Base-by-base conservation (phyloP, 2,888 invertebrate genomes). In the Caenorhabditis afra region DNA sequence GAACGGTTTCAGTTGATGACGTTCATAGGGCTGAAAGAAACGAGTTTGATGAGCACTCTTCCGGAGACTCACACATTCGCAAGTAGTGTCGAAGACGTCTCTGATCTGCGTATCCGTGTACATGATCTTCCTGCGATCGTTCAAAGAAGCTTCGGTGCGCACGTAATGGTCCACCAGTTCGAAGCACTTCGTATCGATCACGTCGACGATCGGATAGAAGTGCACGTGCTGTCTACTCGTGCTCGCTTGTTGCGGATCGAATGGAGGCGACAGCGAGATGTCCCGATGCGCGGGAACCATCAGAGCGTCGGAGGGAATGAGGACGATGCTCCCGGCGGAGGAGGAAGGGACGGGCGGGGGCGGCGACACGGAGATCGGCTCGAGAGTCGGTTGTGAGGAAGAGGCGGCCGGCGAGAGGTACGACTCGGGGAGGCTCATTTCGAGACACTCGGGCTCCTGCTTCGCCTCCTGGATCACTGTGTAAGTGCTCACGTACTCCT, bases 71-170 rank as follows among this genome's bases (percentile, higher is more conserved):
- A 85, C 85, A 55, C 85, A 85, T 71, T 85, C 85, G 47, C 81
- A 81, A 44, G 68, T 68, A 12, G 55, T 73, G 49, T 81, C 78
- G 50, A 85, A 83, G 20, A 85, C 77, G 39, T 81, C 81, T 52
- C 79, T 23, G 11, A 85, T 85, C 29, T 68, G 79, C 14, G 81
- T 74, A 14, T 83, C 77, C 10, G 85, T 85, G 67, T 83, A 85
- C 83, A 85, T 81, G 16, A 85, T 81, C 23, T 77, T 78, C 16
- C 85, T 67, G 2, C 85, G 65, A 47, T 83, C 81, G 50, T 83
- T 83, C 71, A 85, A 58, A 4, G 83, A 79, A 1, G 82, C 75
- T 61, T 85, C 85, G 18, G 75, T 76, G 39, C 66, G 49, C n/a
- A 83, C 58, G 52, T 79, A 79, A 20, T 77, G 80, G 45, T 80